Percentiles rank a stretch among this genome's conserved stretches.
Conservation (phyloP, 2,113 vertebrate genomes). For the Tautogolabrus adspersus region DNA sequence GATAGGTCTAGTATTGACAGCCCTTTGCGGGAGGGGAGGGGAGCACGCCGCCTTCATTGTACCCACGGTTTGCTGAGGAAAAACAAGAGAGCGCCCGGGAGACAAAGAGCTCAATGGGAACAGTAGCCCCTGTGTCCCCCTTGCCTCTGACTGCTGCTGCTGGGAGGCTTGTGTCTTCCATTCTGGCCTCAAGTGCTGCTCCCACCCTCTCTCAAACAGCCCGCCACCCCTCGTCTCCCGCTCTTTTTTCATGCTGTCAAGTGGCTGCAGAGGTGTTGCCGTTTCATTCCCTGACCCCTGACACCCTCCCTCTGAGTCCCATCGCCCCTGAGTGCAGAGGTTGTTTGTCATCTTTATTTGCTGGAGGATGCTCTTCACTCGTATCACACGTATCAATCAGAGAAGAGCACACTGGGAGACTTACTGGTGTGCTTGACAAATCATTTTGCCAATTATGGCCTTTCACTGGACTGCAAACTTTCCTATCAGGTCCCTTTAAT, state of each 20-base stretch:
- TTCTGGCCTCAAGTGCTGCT: conserved; percentile 83
- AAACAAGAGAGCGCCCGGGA: conserved; percentile 87
- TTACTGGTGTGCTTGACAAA: neutral
- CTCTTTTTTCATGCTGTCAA: conserved; percentile 77
- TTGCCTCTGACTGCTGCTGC: conserved; percentile 80
- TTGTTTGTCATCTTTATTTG: conserved; percentile 72
- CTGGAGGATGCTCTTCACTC: conserved; percentile 48
- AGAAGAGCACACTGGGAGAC: neutral
- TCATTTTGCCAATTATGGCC: too few relatives aligned
- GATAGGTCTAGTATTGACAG: conserved; percentile 88
- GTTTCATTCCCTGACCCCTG: conserved; percentile 68
- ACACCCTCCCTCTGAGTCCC: conserved; percentile 53
- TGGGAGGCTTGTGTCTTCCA: conserved; percentile 82
- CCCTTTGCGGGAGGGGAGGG: conserved; percentile 81
- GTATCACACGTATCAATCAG: neutral
- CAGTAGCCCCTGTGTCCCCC: conserved; percentile 91
- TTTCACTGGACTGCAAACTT: too few relatives aligned
- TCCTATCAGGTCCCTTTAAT: neutral
- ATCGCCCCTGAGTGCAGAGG: conserved; percentile 57
- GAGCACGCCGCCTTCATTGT: conserved; percentile 82
- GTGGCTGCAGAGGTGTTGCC: conserved; percentile 80
- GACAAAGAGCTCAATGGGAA: conserved; percentile 91
- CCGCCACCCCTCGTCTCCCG: conserved; percentile 58
- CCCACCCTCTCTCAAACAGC: conserved; percentile 77
- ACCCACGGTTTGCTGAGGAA: conserved; percentile 86